These are phyloP conservation scores for Plestiodon gilberti DNA, from an alignment of 2,113 vertebrate species.

Conservation along the genomic window DNA sequence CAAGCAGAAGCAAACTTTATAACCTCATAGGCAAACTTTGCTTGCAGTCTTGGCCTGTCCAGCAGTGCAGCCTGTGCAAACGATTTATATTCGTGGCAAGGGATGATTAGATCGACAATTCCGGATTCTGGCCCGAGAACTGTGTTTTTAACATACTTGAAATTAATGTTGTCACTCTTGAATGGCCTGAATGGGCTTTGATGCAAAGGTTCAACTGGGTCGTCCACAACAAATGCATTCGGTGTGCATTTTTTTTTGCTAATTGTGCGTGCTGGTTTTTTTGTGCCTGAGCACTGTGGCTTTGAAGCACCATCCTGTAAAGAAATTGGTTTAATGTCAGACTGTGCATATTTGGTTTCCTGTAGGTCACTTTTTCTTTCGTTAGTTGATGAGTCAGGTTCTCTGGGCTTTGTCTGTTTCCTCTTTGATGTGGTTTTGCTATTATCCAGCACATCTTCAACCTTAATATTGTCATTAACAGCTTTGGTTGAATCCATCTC, in stretches of 20 bases:
- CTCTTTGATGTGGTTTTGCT: neutral
- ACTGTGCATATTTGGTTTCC: neutral
- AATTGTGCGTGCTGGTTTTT: neutral
- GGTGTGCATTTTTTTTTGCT: neutral
- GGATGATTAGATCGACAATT: conserved; percentile 72
- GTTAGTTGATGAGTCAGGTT: neutral
- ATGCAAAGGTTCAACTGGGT: neutral
- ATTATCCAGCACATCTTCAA: rapidly evolving
- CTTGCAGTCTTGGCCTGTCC: conserved; percentile 72
- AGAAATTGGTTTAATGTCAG: neutral
- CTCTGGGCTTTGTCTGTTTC: neutral
- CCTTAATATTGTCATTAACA: neutral
- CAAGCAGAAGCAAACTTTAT: conserved; percentile 83
- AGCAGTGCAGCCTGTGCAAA: conserved; percentile 70
- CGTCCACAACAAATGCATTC: neutral
- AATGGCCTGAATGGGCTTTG: conserved; percentile 73
- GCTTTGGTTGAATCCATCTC: neutral
- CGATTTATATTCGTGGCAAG: conserved; percentile 86
- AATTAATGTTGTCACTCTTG: conserved; percentile 64
- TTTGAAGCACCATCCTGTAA: neutral
- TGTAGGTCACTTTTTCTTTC: neutral
- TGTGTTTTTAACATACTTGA: conserved; percentile 76
- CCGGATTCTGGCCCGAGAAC: conserved; percentile 83
- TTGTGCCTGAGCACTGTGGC: neutral
- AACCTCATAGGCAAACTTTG: conserved; percentile 81